Base-by-base conservation (phyloP, 1,140 invertebrate species). In the Halesus radiatus region DNA sequence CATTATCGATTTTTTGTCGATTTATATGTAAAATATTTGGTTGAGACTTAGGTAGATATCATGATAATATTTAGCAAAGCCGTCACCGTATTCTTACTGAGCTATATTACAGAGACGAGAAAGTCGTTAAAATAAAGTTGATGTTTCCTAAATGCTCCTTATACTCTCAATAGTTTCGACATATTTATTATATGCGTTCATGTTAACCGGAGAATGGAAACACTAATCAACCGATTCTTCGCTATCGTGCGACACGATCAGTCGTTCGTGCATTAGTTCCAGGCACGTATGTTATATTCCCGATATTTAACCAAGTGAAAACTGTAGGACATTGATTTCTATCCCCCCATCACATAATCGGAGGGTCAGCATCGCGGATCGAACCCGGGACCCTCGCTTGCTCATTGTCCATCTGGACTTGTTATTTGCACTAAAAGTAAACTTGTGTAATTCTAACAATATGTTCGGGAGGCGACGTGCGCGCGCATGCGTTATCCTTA, bases 401-500 rank as follows among this genome's bases (percentile, higher is more conserved):
- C 52, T 50, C 5, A 32, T 20, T 29, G 56, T 72, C 66, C 77
- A 73, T 73, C 77, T 70, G 77, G 66, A 60, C 72, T 79, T 72
- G 60, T 53, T 78, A 79, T 79, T 79, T 79, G 77, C 77, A 79
- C 77, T 79, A 60, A 79, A 73, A 79, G 77, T 79, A 79, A 79
- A 79, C 73, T 79, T 79, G 66, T 79, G 77, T 79, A 79, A 72
- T 60, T 66, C 66, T 29, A 72, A 45, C 77, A 79, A 79, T 79
- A 79, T 58, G 77, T 3, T 45, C 23, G 16, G 16, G 58, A 56
- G 15, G 66, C 20, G 8, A n/a, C 16, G 15, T 16, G 22, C 68
- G 68, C 50, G 72, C 60, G 58, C 20, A 62, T 66, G 60, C 60
- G 76, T 66, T 13, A 74, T 52, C 45, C 56, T 6, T 6, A 52